Conservation (phyloP, 2,888 invertebrate species). For the Tipula vernalis region DNA sequence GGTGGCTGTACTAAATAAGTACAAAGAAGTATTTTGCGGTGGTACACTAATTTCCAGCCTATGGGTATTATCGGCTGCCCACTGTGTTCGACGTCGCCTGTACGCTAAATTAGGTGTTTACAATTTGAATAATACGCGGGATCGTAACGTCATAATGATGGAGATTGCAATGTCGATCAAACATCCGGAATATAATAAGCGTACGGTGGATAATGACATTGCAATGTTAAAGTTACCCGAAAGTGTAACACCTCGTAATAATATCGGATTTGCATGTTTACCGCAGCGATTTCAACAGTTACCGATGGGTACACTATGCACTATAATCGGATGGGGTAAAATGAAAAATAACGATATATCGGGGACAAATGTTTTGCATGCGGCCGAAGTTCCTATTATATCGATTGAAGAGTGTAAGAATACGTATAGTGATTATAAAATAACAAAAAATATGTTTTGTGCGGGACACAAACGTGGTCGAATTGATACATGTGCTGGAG, state of each 20-base stretch:
- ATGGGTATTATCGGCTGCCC: slow-evolving; percentile 82
- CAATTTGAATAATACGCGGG: slow-evolving; percentile 52
- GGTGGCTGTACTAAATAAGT: slow-evolving; percentile 76
- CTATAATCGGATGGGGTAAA: slow-evolving; percentile 91
- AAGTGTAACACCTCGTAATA: slow-evolving; percentile 26
- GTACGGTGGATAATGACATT: slow-evolving; percentile 86
- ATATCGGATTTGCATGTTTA: slow-evolving; percentile 62
- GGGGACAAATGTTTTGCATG: slow-evolving; percentile 73
- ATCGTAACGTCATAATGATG: slow-evolving; percentile 67
- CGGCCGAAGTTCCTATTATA: slow-evolving; percentile 83
- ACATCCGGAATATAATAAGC: slow-evolving; percentile 76
- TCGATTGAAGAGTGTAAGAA: slow-evolving; percentile 61
- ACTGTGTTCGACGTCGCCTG: slow-evolving; percentile 66
- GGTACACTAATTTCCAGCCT: slow-evolving; percentile 69
- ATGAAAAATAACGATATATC: slow-evolving; percentile 58
- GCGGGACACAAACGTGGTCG: slow-evolving; percentile 73
- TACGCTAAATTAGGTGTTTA: slow-evolving; percentile 78
- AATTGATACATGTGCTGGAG: slow-evolving; percentile 85
- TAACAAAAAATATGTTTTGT: slow-evolving; percentile 86
- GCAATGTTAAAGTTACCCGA: slow-evolving; percentile 59
- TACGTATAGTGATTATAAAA: slow-evolving; percentile 74
- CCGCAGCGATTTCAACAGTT: slow-evolving; percentile 57
- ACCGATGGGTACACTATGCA: slow-evolving; percentile 54
- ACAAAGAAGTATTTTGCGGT: slow-evolving; percentile 80
- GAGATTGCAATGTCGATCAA: slow-evolving; percentile 59